Percentiles rank a stretch among this genome's conserved stretches.
Conservation (phyloP, 2,113 vertebrate genomes). For the Oryzias melastigma region DNA sequence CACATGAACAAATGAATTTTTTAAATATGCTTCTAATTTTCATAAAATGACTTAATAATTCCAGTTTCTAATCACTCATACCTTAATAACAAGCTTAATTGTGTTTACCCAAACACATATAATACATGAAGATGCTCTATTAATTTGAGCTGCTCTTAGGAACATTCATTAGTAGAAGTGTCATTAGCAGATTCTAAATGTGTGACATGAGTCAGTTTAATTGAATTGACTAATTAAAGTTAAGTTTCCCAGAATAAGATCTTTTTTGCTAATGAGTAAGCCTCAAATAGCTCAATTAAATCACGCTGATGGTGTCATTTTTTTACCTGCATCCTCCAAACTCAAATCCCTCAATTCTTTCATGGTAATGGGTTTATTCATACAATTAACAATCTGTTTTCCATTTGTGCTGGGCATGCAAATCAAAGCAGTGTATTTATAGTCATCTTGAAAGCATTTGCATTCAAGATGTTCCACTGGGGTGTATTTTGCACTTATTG, state of each 20-base stretch:
- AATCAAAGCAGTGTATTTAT: slow-evolving; percentile 11
- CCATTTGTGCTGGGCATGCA: slow-evolving; percentile 23
- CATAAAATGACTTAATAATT: neutral
- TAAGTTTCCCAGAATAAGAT: slow-evolving; percentile 68
- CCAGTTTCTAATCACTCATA: slow-evolving; percentile 25
- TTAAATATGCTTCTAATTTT: too few species aligned
- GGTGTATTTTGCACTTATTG: slow-evolving; percentile 26
- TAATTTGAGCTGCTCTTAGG: slow-evolving; percentile 58
- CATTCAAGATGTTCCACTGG: slow-evolving; percentile 51
- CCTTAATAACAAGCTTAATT: slow-evolving; percentile 26
- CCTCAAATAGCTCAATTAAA: slow-evolving; percentile 72
- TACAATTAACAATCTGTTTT: slow-evolving; percentile 14
- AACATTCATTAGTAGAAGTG: slow-evolving; percentile 57
- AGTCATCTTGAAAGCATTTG: slow-evolving; percentile 39
- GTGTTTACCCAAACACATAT: slow-evolving; percentile 56
- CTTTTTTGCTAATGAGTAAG: slow-evolving; percentile 67
- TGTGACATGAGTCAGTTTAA: slow-evolving; percentile 69
- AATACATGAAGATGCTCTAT: slow-evolving; percentile 61
- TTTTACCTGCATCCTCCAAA: slow-evolving; percentile 37
- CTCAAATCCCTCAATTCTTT: slow-evolving; percentile 26
- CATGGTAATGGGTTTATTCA: slow-evolving; percentile 37
- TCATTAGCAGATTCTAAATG: slow-evolving; percentile 59
- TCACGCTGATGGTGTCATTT: slow-evolving; percentile 37
- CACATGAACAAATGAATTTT: too few species aligned
- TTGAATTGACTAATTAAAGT: slow-evolving; percentile 76